Evolutionary conservation across 2,113 vertebrate species (phyloP).

Genomic region (Aptenodytes forsteri): DNA sequence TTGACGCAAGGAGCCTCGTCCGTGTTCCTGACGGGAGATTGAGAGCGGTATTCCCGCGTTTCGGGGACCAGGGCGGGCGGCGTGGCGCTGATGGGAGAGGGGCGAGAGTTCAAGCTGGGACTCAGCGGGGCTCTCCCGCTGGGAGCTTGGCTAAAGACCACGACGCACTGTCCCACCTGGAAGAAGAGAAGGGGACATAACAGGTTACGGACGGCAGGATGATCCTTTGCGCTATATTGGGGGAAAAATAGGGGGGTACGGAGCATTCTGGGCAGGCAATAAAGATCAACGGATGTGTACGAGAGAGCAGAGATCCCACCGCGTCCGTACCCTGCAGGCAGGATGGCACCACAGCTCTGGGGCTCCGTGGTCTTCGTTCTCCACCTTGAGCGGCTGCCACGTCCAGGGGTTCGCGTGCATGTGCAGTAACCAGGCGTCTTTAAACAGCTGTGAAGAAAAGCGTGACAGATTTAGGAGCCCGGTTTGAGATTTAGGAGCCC

Average conservation of each 20-base stretch:
- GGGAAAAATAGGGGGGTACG: fast-evolving
- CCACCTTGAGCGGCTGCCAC: constrained; percentile 95
- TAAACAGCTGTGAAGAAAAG: constrained; percentile 84
- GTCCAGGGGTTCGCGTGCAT: constrained; percentile 85
- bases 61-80: constrained; percentile 88
- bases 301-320: not conserved
- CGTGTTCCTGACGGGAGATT: constrained; percentile 86
- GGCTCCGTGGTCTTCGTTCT: constrained; percentile 95
- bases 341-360: constrained; percentile 98
- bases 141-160: constrained; percentile 98
- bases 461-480: not conserved
- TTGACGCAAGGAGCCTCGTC: constrained; percentile 97
- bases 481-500: not conserved
- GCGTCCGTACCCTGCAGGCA: constrained; percentile 83
- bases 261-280: not conserved
- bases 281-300: fast-evolving
- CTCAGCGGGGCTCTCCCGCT: constrained; percentile 94
- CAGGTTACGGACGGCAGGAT: not conserved
- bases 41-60: constrained; percentile 87
- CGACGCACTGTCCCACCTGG: constrained; percentile 95
- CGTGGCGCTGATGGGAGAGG: constrained; percentile 95
- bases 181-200: not conserved
- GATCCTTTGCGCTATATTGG: fast-evolving
- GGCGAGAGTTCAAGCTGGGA: constrained; percentile 95
- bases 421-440: constrained; percentile 95